A percentile compares a stretch with the other conserved stretches of the same genome.
Evolutionary conservation across 1,140 invertebrate genomes (phyloP).

Genomic region (Caenorhabditis briggsae): DNA sequence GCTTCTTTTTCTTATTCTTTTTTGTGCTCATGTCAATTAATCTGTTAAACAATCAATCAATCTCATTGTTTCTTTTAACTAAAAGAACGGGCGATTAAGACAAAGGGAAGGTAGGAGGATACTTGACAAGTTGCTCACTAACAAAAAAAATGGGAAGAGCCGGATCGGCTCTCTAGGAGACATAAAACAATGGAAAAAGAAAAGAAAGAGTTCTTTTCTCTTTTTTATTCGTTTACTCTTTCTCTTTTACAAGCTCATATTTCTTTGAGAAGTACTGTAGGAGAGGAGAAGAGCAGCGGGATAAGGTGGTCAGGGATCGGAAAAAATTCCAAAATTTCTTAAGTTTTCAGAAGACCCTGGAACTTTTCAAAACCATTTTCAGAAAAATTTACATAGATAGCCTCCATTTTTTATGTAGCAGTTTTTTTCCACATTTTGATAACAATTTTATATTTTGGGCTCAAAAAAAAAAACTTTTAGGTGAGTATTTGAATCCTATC

Average conservation of each 20-base stretch:
- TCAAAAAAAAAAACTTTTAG: no score
- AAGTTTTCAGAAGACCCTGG: not conserved
- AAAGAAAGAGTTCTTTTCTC: not conserved
- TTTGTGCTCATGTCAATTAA: not conserved
- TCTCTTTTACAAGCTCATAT: conserved; percentile 32
- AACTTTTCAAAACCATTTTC: no score
- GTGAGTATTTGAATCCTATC: no score
- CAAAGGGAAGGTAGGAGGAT: not conserved
- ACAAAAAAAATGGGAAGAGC: no score
- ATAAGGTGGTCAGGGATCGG: no score
- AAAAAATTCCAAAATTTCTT: no score
- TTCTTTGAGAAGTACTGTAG: not conserved
- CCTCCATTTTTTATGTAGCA: no score
- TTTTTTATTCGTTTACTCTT: not conserved
- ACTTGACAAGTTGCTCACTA: conserved; percentile 44
- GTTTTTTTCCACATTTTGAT: no score
- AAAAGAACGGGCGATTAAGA: not conserved
- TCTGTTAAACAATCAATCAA: conserved; percentile 39
- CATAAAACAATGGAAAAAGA: conserved; percentile 9
- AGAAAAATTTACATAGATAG: no score
- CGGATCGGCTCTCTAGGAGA: not conserved
- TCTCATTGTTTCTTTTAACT: not conserved
- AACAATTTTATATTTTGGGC: no score
- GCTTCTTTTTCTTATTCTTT: not conserved
- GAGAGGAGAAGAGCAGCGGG: no score